Percentiles rank a stretch among this genome's conserved stretches.
Conservation (phyloP, 1,140 invertebrate species). For the Phymastichus coffea region DNA sequence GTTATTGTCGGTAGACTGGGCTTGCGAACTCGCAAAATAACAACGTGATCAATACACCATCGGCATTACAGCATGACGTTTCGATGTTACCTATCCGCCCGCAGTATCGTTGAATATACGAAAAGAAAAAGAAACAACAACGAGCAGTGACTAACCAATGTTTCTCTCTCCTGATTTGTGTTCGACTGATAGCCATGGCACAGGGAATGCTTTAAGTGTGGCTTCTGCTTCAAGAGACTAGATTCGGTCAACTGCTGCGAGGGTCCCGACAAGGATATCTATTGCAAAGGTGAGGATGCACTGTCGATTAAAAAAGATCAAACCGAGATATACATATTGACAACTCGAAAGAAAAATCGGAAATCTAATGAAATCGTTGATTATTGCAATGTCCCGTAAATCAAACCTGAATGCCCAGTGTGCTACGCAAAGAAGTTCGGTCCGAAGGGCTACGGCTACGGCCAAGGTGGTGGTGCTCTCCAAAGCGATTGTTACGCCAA, state of each 20-base stretch:
- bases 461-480: conserved; percentile 85
- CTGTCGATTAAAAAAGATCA: not conserved
- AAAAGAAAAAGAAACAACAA: no score
- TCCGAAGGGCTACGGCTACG: conserved; percentile 91
- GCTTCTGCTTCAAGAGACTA: conserved; percentile 88
- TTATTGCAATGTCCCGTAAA: no score
- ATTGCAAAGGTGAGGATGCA: conserved; percentile 87
- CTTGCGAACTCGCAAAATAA: no score
- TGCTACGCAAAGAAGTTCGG: conserved; percentile 94
- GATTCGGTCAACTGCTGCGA: conserved; percentile 96
- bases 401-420: no score
- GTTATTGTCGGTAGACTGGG: no score
- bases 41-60: no score
- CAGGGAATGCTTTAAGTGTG: conserved; percentile 94
- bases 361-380: no score
- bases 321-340: no score
- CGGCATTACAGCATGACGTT: no score
- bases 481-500: conserved; percentile 80
- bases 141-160: conserved; percentile 46
- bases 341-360: not conserved
- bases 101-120: no score
- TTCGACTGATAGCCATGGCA: conserved; percentile 69
- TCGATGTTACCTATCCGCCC: no score
- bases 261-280: conserved; percentile 94
- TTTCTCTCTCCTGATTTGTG: conserved; percentile 47